Evolutionary conservation across 2,113 vertebrate species (phyloP), one percentile per base, ranked within the genome.

Genomic region (Erpornis zantholeuca): DNA sequence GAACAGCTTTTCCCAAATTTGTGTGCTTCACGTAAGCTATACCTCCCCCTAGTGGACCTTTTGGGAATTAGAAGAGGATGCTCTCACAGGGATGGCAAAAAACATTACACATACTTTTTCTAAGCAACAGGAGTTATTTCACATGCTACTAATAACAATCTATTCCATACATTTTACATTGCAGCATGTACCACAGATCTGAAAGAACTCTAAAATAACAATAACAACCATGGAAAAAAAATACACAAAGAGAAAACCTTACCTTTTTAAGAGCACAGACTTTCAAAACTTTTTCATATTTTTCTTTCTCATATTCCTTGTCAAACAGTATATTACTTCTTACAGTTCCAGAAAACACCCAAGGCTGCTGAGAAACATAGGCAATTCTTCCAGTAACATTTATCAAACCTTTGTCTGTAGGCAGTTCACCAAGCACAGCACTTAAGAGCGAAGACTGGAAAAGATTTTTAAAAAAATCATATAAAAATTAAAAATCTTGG

Each of bases 301-400:
- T 99, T 93, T 98, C 98, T 61, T 97, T 98, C 88, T 98, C 97
- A 40, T 99, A 98, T 80, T 98, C 98, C 90, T 98, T 99, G 81
- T 99, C 99, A 95, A 99, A 99, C n/a, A 99, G 98, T 95, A 99
- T 99, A 95, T 99, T 99, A 97, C 98, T 99, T 75, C 98, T 98
- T 69, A 99, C 98, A 9, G 99, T 99, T 22, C 99, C 99, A 16
- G 99, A 98, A 96, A 99, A 99, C 69, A 99, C 99, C 99, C 99
- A 99, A 31, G 99, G 98, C 95, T 99, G 99, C 97, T 99, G 99
- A 35, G 98, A 99, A 35, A 98, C 98, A 52, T 99, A 99, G 22
- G 98, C 99, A 33, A 99, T 97, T 88, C 97, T 98, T 71, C 99
- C 99, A 54, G 96, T 98, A 66, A 98, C 97, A 2, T 96, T 98